A percentile compares a stretch with the other conserved stretches of the same genome.
These are phyloP conservation scores for Meteorus colon DNA, from an alignment of 2,888 invertebrate species.

Conservation along the genomic window DNA sequence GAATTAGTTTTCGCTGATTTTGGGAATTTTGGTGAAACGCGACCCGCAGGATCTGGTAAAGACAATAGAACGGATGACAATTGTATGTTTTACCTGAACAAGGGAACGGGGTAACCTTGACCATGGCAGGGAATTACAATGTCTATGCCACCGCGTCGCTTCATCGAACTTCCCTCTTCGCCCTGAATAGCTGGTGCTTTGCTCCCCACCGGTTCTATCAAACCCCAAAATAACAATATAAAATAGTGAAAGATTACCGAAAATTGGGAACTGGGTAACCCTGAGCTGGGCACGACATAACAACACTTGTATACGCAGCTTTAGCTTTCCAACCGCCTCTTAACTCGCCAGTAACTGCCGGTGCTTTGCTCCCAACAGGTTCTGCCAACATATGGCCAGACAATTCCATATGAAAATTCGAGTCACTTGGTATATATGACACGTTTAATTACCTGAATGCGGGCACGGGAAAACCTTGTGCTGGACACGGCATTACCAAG, in stretches of 20 bases:
- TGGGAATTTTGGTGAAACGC: slow-evolving; percentile 70
- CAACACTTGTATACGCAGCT: slow-evolving; percentile 70
- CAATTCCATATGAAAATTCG: not conserved
- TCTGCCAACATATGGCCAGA: slow-evolving; percentile 69
- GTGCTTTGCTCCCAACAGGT: slow-evolving; percentile 78
- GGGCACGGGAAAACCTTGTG: slow-evolving; percentile 82
- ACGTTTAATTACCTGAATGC: slow-evolving; percentile 78
- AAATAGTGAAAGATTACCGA: slow-evolving; percentile 74
- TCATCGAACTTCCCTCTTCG: slow-evolving; percentile 74
- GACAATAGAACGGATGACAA: slow-evolving; percentile 19
- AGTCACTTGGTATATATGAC: not conserved
- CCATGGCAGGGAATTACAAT: slow-evolving; percentile 77
- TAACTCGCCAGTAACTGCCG: slow-evolving; percentile 73
- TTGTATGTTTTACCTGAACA: slow-evolving; percentile 78
- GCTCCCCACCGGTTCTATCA: slow-evolving; percentile 75
- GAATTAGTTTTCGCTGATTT: slow-evolving; percentile 74
- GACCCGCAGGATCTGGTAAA: slow-evolving; percentile 69
- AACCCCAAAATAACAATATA: slow-evolving; percentile 17
- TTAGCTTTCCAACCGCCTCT: slow-evolving; percentile 68
- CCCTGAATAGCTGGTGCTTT: slow-evolving; percentile 76
- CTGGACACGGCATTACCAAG: slow-evolving; percentile 78
- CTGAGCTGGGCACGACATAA: slow-evolving; percentile 83
- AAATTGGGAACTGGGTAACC: slow-evolving; percentile 78
- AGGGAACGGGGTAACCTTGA: slow-evolving; percentile 82
- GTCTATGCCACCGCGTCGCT: slow-evolving; percentile 71